Base-by-base conservation (phyloP, 2,113 vertebrate species). In the Anarhynchus alexandrinus region DNA sequence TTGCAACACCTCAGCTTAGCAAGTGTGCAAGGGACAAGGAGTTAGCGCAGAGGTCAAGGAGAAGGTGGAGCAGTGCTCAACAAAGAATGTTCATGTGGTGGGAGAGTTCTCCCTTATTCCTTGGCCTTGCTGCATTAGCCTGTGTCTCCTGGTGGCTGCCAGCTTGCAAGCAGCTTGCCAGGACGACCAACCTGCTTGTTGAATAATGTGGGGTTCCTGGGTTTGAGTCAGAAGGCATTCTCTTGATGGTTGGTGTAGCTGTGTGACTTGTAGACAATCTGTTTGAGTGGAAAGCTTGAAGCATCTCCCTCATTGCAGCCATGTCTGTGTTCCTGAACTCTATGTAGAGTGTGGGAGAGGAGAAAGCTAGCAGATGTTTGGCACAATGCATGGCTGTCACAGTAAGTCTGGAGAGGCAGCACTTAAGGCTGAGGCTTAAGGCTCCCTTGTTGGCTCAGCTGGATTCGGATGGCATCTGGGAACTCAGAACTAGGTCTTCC, bases 251-350 rank as follows among this genome's bases (percentile, higher is more conserved):
- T 86, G 32, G 4, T 3, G 1, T 42, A 69, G 67, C n/a, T 94
- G 16, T 2, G 1, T 65, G 43, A 67, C 43, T 49, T 74, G 32
- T 42, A 80, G 47, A 17, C 67, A 12, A 45, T 72, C 16, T 74
- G 7, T 51, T 14, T 36, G 17, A 8, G 1, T 59, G n/a, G 12
- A 30, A 38, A 47, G 15, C 52, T 65, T 81, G 62, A 76, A 89
- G 15, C 43, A 22, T 59, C 5, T 88, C 7, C 23, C 3, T 76
- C 0, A 0, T 1, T 83, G 32, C 11, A 91, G 15, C 57, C 2
- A 0, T 36, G 10, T 67, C 27, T 91, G 40, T 4, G 5, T 57
- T 88, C 77, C 43, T 73, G 38, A 88, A 76, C 8, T 55, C 47
- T 64, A 0, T 25, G 9, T 40, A 59, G 9, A 22, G 3, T 34